Base-by-base conservation (phyloP, 2,113 vertebrate genomes). In the Sturnira hondurensis region DNA sequence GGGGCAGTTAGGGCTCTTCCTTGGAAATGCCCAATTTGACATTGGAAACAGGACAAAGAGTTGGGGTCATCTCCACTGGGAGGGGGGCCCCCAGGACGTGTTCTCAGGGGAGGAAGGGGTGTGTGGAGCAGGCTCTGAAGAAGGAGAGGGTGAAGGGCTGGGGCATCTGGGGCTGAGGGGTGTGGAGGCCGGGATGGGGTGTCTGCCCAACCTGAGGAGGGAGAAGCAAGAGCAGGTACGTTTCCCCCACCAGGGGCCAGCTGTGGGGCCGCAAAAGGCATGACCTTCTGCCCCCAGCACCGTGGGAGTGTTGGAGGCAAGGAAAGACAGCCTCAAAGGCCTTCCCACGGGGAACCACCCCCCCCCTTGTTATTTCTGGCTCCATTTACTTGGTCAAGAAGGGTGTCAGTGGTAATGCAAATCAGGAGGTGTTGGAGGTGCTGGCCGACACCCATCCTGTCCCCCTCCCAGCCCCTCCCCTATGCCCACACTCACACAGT, bases 371-470 rank as follows among this genome's bases (percentile, higher is more conserved):
- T 98, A 98, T 98, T 98, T 98, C 96, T 97, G 88, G 94, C 96
- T 97, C 96, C 96, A 96, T 95, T 94, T 97, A 94, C 93, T 98
- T 97, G 97, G 97, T 97, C 97, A 95, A 98, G 96, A 95, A 97
- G 97, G 94, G 96, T 97, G 92, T 97, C 97, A 89, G 97, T 88
- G 97, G 96, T 93, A 89, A 98, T 98, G 97, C 97, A 98, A 98
- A 98, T 97, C 67, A 97, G 92, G 95, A 87, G 85, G 92, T 92
- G 81, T 85, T 93, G 58, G 92, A 97, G 97, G 97, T 97, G 97
- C 96, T 96, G 96, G 97, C 87, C 93, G 56, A 97, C 97, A 98
- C 97, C 97, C 97, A 98, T 98, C 97, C 97, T 98, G 97, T 97
- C 91, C 95, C 95, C 65, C 71, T 47, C 85, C 68, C 50, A 33